Conservation (phyloP, 1,140 invertebrate genomes). For the Aethina tumida region DNA sequence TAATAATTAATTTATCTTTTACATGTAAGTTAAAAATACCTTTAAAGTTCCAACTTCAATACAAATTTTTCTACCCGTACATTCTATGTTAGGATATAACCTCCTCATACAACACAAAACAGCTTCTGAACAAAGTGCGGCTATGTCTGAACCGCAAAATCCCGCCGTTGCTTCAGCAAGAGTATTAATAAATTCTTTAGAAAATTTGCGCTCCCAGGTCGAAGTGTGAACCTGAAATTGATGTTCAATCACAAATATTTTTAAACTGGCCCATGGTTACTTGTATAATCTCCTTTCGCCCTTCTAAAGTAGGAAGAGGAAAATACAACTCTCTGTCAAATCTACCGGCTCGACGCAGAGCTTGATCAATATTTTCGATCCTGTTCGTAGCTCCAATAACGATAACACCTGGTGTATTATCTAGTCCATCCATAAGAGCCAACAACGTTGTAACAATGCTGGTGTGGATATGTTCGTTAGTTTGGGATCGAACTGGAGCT, state of each 20-base stretch:
- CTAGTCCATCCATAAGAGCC: constrained; percentile 81
- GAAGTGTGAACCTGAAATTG: constrained; percentile 25
- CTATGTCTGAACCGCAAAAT: constrained; percentile 85
- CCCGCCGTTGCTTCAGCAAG: constrained; percentile 69
- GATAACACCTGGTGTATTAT: constrained; percentile 53
- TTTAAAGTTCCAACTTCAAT: constrained; percentile 66
- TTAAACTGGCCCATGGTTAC: constrained; percentile 11
- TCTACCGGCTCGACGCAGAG: constrained; percentile 66
- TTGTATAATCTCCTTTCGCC: constrained; percentile 32
- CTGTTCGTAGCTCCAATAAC: constrained; percentile 79
- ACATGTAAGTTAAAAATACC: constrained; percentile 38
- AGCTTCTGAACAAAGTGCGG: constrained; percentile 76
- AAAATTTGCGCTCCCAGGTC: constrained; percentile 35
- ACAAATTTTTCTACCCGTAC: constrained; percentile 55
- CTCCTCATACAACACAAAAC: constrained; percentile 69
- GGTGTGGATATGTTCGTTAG: constrained; percentile 85
- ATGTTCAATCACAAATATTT: background rate
- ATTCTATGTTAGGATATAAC: constrained; percentile 83
- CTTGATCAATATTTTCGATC: constrained; percentile 74
- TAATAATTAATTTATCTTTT: background rate
- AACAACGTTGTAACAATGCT: constrained; percentile 84
- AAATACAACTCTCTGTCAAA: constrained; percentile 78
- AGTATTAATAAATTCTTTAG: constrained; percentile 42
- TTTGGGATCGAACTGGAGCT: constrained; percentile 73
- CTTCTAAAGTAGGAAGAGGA: constrained; percentile 50